Evolutionary conservation across 2,113 vertebrate genomes (phyloP), one percentile per base, ranked within the genome.

Genomic region (Cricetomys ansorgei): DNA sequence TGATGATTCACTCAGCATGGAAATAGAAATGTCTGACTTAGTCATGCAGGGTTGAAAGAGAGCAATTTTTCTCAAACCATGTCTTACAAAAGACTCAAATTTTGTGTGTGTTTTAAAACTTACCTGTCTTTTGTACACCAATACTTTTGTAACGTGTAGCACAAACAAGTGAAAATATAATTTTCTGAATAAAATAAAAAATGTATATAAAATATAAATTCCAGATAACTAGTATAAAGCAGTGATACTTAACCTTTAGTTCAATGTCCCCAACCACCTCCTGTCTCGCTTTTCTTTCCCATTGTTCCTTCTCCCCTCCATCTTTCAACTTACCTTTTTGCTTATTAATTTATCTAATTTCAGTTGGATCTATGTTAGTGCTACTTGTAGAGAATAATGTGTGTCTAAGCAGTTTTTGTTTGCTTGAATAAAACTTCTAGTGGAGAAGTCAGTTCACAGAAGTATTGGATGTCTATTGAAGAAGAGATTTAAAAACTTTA

Each of bases 1-100:
- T 62, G 81, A 75, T 94, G 90, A 89, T 23, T 93, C 83, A 81
- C 25, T 75, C 62, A 67, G 57, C 50, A 48, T 91, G 43, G 57
- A 91, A 75, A 80, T 70, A 70, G 70, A 93, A 93, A 85, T 91
- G 64, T 84, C 29, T 57, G 37, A 83, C 12, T 64, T 86, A 92
- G 50, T 90, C 64, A 27, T 64, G 4, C 70, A 80, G 17, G 29
- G 11, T 91, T 27, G 70, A 86, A 31, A 67, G 62, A 75, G 25
- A 87, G 16, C 25, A 83, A 34, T 43, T 75, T 64, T 45, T 37
- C 17, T 89, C 15, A 75, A 85, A 34, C 55, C 50, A 5, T 84
- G 27, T 69, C 55, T 94, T 48, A 19, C 55, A 40, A 81, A 69
- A 92, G n/a, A 91, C 0, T 72, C 27, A 59, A 19, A 19, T 40